These are phyloP conservation scores for Eulithis prunata DNA, from an alignment of 2,888 invertebrate species.

Conservation along the genomic window DNA sequence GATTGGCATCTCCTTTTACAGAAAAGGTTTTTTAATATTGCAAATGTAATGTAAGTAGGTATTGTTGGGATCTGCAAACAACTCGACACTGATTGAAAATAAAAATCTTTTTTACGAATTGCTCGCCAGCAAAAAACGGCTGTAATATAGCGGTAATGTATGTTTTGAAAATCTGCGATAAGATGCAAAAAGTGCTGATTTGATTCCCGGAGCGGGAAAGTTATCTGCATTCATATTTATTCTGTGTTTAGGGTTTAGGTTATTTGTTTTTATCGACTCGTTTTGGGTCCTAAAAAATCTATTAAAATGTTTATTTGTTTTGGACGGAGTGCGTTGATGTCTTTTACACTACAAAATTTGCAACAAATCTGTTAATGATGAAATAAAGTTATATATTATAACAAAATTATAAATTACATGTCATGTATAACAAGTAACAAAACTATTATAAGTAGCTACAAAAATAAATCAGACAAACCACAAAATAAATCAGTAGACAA, in stretches of 20 bases:
- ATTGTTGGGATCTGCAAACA: not conserved
- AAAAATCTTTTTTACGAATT: no score
- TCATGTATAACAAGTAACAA: constrained; percentile 13
- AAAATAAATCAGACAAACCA: not conserved
- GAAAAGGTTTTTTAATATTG: constrained; percentile 8
- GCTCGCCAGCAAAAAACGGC: no score
- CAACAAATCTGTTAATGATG: not conserved
- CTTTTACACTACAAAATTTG: constrained; percentile 12
- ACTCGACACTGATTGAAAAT: not conserved
- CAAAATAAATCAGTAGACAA: not conserved
- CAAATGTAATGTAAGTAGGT: not conserved
- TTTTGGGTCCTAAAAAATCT: no score
- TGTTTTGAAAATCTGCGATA: no score
- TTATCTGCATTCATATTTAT: no score
- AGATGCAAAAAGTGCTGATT: no score
- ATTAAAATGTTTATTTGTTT: not conserved
- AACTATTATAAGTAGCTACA: not conserved
- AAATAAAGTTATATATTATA: no score
- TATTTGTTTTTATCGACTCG: no score
- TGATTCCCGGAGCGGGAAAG: no score
- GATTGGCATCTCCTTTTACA: constrained; percentile 17
- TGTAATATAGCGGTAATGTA: no score
- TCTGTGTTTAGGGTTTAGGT: no score
- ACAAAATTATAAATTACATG: no score
- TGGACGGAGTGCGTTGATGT: constrained; percentile 13